Conservation (phyloP, 2,797 vertebrate genomes). For the Typhlichthys subterraneus region DNA sequence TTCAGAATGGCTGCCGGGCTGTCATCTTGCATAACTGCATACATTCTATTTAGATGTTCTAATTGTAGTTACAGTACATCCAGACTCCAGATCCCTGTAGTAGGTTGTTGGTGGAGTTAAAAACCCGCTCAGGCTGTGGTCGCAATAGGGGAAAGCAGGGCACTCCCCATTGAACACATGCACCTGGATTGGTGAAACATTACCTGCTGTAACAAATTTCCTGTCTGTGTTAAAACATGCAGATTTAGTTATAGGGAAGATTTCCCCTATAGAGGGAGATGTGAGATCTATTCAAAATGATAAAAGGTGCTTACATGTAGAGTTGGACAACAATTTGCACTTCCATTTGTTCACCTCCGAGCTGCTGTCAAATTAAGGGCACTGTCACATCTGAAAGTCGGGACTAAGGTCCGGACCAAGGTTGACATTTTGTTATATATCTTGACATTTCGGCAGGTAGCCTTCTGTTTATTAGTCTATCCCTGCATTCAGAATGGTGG, state of each 20-base stretch:
- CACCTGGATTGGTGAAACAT: conserved; percentile 17
- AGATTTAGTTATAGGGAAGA: conserved; percentile 59
- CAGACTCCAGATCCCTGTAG: conserved; percentile 39
- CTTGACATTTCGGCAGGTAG: too few species aligned
- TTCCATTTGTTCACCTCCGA: conserved; percentile 66
- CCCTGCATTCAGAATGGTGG: too few species aligned
- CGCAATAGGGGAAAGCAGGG: conserved; percentile 38
- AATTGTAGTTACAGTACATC: conserved; percentile 36
- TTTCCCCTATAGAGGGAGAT: conserved; percentile 63
- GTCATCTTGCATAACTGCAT: conserved; percentile 61
- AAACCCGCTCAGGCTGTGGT: conserved; percentile 47
- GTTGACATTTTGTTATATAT: too few species aligned
- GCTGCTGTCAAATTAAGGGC: conserved; percentile 71
- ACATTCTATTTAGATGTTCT: conserved; percentile 44
- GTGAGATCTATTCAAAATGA: conserved; percentile 73
- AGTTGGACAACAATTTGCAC: conserved; percentile 68
- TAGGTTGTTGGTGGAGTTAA: conserved; percentile 63
- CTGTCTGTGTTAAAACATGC: conserved; percentile 45
- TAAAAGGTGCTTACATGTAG: conserved; percentile 58
- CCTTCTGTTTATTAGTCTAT: too few species aligned
- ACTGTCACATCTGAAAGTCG: conserved; percentile 5
- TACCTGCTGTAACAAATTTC: conserved; percentile 23
- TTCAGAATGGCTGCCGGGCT: conserved; percentile 53
- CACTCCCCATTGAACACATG: conserved; percentile 38
- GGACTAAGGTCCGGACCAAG: too few species aligned